phyloP scores from a whole-genome alignment of 2,113 vertebrate genomes.

The Bubo blakistoni region DNA sequence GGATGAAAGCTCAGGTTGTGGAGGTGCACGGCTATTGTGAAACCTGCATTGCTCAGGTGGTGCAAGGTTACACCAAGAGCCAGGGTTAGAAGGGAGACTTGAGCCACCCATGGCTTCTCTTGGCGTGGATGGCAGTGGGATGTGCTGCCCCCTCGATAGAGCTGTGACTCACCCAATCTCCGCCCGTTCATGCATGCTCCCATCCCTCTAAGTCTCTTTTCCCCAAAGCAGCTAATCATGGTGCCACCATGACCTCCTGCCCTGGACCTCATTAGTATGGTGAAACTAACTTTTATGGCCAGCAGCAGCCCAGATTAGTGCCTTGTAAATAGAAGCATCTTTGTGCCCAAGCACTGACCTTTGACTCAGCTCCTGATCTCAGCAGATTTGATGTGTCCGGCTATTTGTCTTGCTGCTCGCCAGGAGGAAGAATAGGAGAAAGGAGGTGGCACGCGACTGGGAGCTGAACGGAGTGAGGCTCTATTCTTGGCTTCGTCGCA shows the following conservation, averaged over 20 bases:
- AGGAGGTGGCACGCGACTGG: not conserved
- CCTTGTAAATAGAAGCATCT: constrained; percentile 21
- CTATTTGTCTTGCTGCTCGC: not conserved
- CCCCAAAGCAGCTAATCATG: not conserved
- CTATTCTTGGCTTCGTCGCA: not conserved
- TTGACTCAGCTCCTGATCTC: not conserved
- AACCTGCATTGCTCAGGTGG: not conserved
- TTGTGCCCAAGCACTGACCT: constrained; percentile 43
- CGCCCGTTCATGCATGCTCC: not conserved
- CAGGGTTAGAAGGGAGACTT: not conserved
- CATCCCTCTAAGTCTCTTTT: not conserved
- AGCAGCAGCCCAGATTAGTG: not conserved
- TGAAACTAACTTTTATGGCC: not conserved
- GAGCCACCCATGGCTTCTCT: accelerated
- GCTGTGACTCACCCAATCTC: accelerated
- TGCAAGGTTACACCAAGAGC: not conserved
- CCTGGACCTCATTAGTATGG: not conserved
- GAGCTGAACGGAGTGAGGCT: not conserved
- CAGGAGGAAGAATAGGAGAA: not conserved
- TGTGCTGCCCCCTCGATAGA: accelerated
- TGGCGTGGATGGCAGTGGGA: accelerated
- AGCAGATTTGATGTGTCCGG: not conserved
- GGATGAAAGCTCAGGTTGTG: not conserved
- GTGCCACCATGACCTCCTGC: not conserved
- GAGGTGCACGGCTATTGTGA: not conserved